These are phyloP conservation scores for Himalopsyche kuldschensis DNA, from an alignment of 2,888 invertebrate species.

Conservation along the genomic window DNA sequence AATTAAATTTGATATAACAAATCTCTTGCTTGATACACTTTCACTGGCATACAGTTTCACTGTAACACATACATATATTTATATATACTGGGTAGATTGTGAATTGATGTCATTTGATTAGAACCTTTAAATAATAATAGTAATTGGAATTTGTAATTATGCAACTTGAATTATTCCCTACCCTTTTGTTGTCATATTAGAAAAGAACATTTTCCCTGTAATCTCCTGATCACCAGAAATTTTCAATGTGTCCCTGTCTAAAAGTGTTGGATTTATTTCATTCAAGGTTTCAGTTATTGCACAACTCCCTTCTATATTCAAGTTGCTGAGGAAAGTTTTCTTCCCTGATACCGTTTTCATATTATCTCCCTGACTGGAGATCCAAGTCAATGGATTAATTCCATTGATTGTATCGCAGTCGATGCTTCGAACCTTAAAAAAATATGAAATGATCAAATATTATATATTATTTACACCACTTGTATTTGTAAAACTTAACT, in stretches of 20 bases:
- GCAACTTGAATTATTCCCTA: slow-evolving; percentile 21
- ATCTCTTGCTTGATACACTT: no score
- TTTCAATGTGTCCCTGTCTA: slow-evolving; percentile 50
- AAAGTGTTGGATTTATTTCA: slow-evolving; percentile 49
- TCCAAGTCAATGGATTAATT: slow-evolving; percentile 49
- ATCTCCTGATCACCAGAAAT: slow-evolving; percentile 53
- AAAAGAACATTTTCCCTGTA: slow-evolving; percentile 49
- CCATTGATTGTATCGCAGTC: slow-evolving; percentile 52
- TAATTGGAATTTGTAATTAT: no score
- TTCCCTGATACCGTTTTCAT: slow-evolving; percentile 52
- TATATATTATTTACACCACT: no score
- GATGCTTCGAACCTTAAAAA: slow-evolving; percentile 46
- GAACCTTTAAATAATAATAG: no score
- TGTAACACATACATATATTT: no score
- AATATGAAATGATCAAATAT: not conserved
- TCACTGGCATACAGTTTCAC: no score
- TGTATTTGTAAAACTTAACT: no score
- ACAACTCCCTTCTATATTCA: slow-evolving; percentile 49
- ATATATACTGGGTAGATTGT: no score
- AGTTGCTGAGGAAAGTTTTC: slow-evolving; percentile 52
- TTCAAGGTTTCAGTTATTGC: slow-evolving; percentile 52
- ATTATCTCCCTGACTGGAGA: slow-evolving; percentile 48
- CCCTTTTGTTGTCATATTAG: slow-evolving; percentile 44
- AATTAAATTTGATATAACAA: no score
- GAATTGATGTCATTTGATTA: no score